Percentiles rank a stretch among this genome's conserved stretches.
Evolutionary conservation across 1,140 invertebrate genomes (phyloP).

Genomic region (Amyelois transitella): DNA sequence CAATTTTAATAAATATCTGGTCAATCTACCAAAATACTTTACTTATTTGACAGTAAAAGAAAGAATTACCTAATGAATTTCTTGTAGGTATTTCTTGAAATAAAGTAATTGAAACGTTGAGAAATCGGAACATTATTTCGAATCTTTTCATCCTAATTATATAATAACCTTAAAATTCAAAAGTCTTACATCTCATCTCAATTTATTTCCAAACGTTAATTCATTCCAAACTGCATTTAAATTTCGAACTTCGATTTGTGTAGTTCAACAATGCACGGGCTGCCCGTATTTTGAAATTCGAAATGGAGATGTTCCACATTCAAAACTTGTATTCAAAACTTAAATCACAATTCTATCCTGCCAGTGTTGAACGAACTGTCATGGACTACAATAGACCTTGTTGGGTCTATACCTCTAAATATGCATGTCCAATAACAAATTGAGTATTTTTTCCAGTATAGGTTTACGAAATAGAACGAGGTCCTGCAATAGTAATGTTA

Average conservation of each 20-base stretch:
- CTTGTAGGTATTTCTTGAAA: too few relatives aligned
- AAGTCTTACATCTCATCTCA: too few relatives aligned
- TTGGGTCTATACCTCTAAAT: constrained; percentile 19
- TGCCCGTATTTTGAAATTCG: constrained; percentile 18
- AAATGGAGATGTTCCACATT: constrained; percentile 39
- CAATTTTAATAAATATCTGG: too few relatives aligned
- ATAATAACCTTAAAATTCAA: too few relatives aligned
- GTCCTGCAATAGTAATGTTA: too few relatives aligned
- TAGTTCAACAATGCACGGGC: constrained; percentile 3
- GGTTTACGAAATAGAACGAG: constrained; percentile 13
- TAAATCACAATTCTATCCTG: constrained; percentile 11
- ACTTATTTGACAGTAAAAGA: too few relatives aligned
- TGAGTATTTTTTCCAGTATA: constrained; percentile 12
- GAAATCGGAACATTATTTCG: too few relatives aligned
- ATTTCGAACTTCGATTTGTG: background rate
- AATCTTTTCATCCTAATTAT: too few relatives aligned
- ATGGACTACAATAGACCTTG: constrained; percentile 26
- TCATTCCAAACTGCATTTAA: background rate
- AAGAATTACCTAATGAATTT: too few relatives aligned
- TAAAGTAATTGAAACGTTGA: too few relatives aligned
- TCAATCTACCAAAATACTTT: too few relatives aligned
- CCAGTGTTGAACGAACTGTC: constrained; percentile 42
- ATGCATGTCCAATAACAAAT: constrained; percentile 30
- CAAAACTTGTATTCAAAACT: constrained; percentile 26
- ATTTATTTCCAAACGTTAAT: background rate